These are phyloP conservation scores for Carlito syrichta DNA, from an alignment of 2,113 vertebrate species.

Conservation along the genomic window DNA sequence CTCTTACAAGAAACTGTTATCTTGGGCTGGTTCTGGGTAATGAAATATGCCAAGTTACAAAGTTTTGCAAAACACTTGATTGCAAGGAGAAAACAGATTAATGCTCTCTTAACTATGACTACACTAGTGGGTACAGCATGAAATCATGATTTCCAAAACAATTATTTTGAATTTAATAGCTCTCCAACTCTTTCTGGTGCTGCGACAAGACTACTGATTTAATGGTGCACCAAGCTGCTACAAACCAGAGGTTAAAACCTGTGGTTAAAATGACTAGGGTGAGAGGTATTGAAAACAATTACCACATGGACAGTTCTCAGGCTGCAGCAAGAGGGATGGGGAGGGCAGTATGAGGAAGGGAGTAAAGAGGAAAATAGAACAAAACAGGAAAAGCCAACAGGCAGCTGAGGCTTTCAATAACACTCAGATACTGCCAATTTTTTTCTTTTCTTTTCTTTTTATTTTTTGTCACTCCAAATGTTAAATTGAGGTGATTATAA, in stretches of 20 bases:
- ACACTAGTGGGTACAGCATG: slow-evolving; percentile 10
- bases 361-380: slow-evolving; percentile 45
- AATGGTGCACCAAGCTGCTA: slow-evolving; percentile 68
- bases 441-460: neutral
- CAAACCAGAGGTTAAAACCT: slow-evolving; percentile 68
- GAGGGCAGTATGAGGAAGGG: neutral
- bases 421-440: slow-evolving; percentile 48
- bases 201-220: slow-evolving; percentile 62
- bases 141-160: slow-evolving; percentile 56
- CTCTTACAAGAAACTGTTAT: neutral
- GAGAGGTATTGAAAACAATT: slow-evolving; percentile 65
- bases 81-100: slow-evolving; percentile 15
- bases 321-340: neutral
- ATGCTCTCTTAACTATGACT: slow-evolving; percentile 19
- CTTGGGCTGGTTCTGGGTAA: neutral
- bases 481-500: slow-evolving; percentile 74
- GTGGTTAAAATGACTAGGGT: slow-evolving; percentile 41
- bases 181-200: slow-evolving; percentile 53
- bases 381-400: slow-evolving; percentile 49
- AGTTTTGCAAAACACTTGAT: slow-evolving; percentile 56
- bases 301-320: neutral
- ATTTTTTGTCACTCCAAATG: slow-evolving; percentile 46
- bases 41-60: slow-evolving; percentile 7
- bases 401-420: slow-evolving; percentile 58
- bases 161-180: slow-evolving; percentile 63